Conservation (phyloP, 1,140 invertebrate species). For the Anadara kagoshimensis region DNA sequence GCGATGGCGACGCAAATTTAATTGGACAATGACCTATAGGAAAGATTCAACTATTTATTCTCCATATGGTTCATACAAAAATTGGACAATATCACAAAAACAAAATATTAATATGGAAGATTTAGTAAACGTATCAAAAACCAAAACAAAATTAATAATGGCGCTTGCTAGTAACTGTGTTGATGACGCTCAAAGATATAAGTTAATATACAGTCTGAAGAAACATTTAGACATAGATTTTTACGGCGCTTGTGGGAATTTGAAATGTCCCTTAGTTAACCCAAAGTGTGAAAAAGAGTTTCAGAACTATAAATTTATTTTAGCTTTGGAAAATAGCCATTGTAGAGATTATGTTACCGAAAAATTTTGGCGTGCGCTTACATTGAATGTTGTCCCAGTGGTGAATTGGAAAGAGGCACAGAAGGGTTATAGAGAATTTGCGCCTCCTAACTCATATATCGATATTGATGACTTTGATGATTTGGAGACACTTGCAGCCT, state of each 20-base stretch:
- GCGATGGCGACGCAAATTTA: slow-evolving; percentile 47
- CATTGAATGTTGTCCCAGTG: slow-evolving; percentile 59
- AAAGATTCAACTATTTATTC: slow-evolving; percentile 54
- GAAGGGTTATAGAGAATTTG: slow-evolving; percentile 49
- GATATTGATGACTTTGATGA: slow-evolving; percentile 96
- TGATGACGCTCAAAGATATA: slow-evolving; percentile 76
- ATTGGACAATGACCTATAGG: slow-evolving; percentile 63
- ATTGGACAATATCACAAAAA: slow-evolving; percentile 2
- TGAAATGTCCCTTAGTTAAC: slow-evolving; percentile 47
- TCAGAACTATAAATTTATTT: slow-evolving; percentile 90
- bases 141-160: slow-evolving; percentile 71
- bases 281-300: slow-evolving; percentile 24
- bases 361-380: slow-evolving; percentile 67
- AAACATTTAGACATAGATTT: slow-evolving; percentile 78
- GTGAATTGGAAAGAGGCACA: slow-evolving; percentile 64
- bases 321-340: slow-evolving; percentile 72
- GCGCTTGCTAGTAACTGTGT: slow-evolving; percentile 82
- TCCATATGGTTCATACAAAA: slow-evolving; percentile 46
- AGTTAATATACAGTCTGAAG: slow-evolving; percentile 76
- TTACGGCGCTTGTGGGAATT: slow-evolving; percentile 76
- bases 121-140: slow-evolving; percentile 23
- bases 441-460: slow-evolving; percentile 85
- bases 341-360: slow-evolving; percentile 72
- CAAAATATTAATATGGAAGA: slow-evolving; percentile 28
- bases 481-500: slow-evolving; percentile 88